Evolutionary conservation across 1,140 invertebrate species (phyloP), one percentile per base, ranked within the genome.

Genomic region (Linepithema humile): DNA sequence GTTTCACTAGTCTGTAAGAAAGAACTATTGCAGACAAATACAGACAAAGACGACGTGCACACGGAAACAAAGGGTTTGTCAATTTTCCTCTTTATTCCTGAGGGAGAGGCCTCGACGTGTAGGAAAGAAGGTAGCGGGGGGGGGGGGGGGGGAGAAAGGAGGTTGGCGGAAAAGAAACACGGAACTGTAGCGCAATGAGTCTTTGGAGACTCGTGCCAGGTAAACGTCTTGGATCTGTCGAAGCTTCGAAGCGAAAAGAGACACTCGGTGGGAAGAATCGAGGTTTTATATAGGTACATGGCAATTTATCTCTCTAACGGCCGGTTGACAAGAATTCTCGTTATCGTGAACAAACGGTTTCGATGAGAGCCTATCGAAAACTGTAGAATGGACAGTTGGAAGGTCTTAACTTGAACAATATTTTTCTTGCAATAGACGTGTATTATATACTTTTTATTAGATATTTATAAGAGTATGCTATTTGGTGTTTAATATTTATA

Each of bases 71-170:
- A 43, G 45, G 72, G 70, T 87, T 90, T 78, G 85, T 88, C 89
- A 88, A 89, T 89, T 89, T 88, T 87, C 82, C 65, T 78, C 74
- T 84, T 83, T 88, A 87, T 78, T 77, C 83, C 84, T 64, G 50
- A 45, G 59, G 75, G 74, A 82, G 50, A 50, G 65, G 60, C 70
- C 20, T 17, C 48, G 60, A 50, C 26, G 48, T 80, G 73, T 20
- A 69, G 70, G 38, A 60, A 67, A 32, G 23, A 35, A 75, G 32
- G 20, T 50, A 45, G 32, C 15, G 45, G 17, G 12, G 38, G 20
- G 40, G 53, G 5, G 15, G 23, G 29, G 26, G 9, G 15, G 48
- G 38, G 6, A 26, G 57, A 48, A 60, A 55, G 59, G 23, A 23
- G 43, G 53, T 69, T 59, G 57, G 55, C 43, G 38, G 64, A 72